These are phyloP conservation scores for Catostomus latipinnis DNA, from an alignment of 2,797 vertebrate species.

Conservation along the genomic window DNA sequence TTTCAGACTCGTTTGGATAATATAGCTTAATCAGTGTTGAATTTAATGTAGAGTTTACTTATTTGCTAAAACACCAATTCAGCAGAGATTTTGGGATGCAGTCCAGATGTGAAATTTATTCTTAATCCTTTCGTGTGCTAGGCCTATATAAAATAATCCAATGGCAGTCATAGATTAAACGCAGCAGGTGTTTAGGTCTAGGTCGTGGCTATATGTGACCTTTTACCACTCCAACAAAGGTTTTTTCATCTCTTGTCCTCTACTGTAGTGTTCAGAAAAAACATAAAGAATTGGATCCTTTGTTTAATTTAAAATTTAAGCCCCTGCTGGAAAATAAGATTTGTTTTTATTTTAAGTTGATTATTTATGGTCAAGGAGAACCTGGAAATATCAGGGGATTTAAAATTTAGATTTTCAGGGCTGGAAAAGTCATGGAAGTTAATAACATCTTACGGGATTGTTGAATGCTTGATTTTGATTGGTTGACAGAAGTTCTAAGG, in stretches of 20 bases:
- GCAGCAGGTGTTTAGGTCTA: not conserved
- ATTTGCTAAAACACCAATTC: not conserved
- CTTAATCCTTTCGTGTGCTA: not conserved
- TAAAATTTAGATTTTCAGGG: no score
- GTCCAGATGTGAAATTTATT: conserved; percentile 21
- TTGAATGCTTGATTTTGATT: no score
- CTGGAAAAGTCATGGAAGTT: no score
- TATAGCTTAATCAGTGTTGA: not conserved
- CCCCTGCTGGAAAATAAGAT: no score
- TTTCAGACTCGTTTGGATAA: not conserved
- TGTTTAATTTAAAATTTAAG: no score
- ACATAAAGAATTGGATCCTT: not conserved
- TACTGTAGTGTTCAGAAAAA: not conserved
- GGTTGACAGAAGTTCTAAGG: no score
- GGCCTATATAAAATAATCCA: not conserved
- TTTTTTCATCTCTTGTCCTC: not conserved
- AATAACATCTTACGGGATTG: no score
- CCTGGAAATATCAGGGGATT: no score
- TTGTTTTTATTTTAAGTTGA: no score
- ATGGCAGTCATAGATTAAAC: not conserved
- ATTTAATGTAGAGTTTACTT: not conserved
- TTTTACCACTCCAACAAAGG: not conserved
- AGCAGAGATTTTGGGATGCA: not conserved
- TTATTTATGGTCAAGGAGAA: no score
- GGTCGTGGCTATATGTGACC: not conserved